phyloP scores from a whole-genome alignment of 2,888 invertebrate genomes.

The Arge pagana region DNA sequence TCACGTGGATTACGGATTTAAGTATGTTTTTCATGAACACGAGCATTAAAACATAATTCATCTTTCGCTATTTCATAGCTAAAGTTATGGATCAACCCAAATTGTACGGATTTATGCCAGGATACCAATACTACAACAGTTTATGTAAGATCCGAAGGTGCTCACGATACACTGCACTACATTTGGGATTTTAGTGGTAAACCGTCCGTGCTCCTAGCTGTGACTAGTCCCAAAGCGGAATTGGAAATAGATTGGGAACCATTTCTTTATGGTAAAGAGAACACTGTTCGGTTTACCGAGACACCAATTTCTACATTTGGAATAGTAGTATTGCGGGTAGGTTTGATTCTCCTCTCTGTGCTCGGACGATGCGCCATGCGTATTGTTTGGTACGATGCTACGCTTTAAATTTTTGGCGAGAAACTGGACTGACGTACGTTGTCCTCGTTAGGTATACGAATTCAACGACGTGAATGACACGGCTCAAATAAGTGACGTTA shows the following conservation, averaged over 20 bases:
- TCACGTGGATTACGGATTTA: too few relatives aligned
- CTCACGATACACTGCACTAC: constrained; percentile 67
- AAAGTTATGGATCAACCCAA: constrained; percentile 47
- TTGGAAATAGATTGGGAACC: constrained; percentile 62
- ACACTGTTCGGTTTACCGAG: constrained; percentile 58
- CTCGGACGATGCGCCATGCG: neutral
- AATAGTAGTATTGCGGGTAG: constrained; percentile 66
- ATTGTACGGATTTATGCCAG: constrained; percentile 49
- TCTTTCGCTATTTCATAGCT: constrained; percentile 49
- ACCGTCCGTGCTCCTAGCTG: constrained; percentile 64
- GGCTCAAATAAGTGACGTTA: constrained; percentile 51
- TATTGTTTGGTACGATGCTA: constrained; percentile 10
- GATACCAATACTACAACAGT: constrained; percentile 56
- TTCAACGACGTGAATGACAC: constrained; percentile 65
- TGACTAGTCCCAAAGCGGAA: constrained; percentile 59
- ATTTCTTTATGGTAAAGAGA: constrained; percentile 43
- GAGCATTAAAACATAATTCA: too few relatives aligned
- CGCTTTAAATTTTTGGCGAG: constrained; percentile 9
- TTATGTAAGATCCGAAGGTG: constrained; percentile 64
- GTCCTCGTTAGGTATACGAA: constrained; percentile 61
- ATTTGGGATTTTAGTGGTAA: constrained; percentile 69
- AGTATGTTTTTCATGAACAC: too few relatives aligned
- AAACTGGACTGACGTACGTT: constrained; percentile 22
- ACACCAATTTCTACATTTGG: constrained; percentile 65
- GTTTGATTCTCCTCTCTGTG: constrained; percentile 5